phyloP scores from a whole-genome alignment of 2,797 vertebrate genomes.

The Malurus leucopterus region DNA sequence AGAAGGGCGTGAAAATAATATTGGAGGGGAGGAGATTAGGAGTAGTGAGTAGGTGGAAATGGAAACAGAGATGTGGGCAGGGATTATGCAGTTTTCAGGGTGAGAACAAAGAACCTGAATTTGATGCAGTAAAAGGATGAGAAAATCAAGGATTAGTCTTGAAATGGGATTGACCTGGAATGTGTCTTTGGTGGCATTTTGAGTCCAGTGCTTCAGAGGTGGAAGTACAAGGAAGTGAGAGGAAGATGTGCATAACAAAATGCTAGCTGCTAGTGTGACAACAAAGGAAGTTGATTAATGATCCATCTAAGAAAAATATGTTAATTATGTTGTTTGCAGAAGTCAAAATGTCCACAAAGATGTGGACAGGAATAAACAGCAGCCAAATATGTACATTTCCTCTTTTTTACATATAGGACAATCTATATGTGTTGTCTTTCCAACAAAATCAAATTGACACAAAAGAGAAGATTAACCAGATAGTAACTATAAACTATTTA shows the following conservation, averaged over 20 bases:
- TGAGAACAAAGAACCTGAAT: not conserved
- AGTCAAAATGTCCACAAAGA: not conserved
- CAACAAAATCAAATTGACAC: not conserved
- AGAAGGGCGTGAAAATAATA: conserved; percentile 18
- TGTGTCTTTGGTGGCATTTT: not conserved
- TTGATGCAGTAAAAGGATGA: not conserved
- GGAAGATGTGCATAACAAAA: not conserved
- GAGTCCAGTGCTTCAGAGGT: not conserved
- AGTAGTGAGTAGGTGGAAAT: conserved; percentile 23
- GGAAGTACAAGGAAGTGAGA: not conserved
- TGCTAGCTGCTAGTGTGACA: not conserved
- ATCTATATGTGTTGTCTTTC: not conserved
- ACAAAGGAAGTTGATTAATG: not conserved
- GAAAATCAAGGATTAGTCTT: not conserved
- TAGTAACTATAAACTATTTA: not conserved
- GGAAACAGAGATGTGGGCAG: conserved; percentile 19
- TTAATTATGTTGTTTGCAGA: not conserved
- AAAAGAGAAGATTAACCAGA: not conserved
- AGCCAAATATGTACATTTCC: not conserved
- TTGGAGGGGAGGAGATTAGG: conserved; percentile 4
- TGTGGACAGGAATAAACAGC: not conserved
- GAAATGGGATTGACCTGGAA: not conserved
- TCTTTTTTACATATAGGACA: not conserved
- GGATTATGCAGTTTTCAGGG: not conserved
- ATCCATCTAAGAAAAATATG: not conserved